Conservation (phyloP, 92 coral and sea anemone genomes). For the Meandrina meandrites region DNA sequence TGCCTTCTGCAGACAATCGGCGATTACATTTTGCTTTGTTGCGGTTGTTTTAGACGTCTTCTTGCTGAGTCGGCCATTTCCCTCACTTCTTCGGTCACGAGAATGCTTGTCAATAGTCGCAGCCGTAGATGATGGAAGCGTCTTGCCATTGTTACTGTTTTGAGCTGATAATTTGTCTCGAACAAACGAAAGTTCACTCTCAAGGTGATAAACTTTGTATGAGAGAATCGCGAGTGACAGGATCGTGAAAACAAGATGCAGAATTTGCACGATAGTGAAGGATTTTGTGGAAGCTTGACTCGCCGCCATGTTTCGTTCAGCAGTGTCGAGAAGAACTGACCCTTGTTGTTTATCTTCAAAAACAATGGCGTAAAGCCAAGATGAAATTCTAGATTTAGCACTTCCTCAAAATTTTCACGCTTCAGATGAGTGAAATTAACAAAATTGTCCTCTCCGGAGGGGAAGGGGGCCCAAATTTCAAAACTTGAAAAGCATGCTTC, state of each 20-base stretch:
- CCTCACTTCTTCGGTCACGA: neutral
- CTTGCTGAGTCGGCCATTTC: neutral
- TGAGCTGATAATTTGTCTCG: neutral
- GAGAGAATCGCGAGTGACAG: slow-evolving; percentile 7
- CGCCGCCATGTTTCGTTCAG: slow-evolving; percentile 10
- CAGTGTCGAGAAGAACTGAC: neutral
- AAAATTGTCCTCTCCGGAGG: neutral
- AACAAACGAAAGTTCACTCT: slow-evolving; percentile 19
- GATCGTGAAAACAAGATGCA: slow-evolving; percentile 26
- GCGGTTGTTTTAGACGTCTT: neutral
- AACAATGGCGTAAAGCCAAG: neutral
- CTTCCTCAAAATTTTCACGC: neutral
- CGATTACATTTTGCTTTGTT: neutral
- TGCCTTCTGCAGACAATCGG: neutral
- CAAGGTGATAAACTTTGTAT: slow-evolving; percentile 26
- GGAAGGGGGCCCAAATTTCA: no score
- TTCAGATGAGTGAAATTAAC: neutral
- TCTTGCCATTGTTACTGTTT: neutral
- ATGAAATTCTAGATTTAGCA: neutral
- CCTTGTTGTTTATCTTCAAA: neutral
- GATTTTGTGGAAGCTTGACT: neutral
- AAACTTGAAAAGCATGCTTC: no score
- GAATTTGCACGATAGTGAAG: neutral
- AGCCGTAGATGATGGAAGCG: no score
- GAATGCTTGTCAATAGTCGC: neutral